phyloP scores from a whole-genome alignment of 2,888 invertebrate genomes.

The Caenorhabditis drosophilae region DNA sequence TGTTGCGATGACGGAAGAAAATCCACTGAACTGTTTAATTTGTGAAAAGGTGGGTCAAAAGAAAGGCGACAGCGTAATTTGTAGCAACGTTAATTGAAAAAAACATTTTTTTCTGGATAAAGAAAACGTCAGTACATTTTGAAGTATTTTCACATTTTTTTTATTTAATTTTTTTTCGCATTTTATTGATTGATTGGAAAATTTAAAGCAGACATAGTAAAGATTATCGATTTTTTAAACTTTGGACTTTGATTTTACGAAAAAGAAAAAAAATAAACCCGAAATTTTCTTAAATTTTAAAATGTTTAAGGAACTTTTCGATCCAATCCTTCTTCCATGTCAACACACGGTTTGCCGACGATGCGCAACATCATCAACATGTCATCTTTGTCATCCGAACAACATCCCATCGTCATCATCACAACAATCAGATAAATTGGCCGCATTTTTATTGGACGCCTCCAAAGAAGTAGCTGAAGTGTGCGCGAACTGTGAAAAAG shows the following conservation, averaged over 20 bases:
- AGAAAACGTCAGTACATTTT: too few relatives aligned
- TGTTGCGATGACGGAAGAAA: constrained; percentile 41
- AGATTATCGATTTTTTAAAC: too few relatives aligned
- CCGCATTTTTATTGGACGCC: constrained; percentile 78
- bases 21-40: constrained; percentile 44
- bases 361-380: constrained; percentile 42
- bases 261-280: too few relatives aligned
- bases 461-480: constrained; percentile 79
- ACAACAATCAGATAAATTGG: constrained; percentile 74
- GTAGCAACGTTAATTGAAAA: too few relatives aligned
- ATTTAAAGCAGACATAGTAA: too few relatives aligned
- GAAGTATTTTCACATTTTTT: too few relatives aligned
- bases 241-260: too few relatives aligned
- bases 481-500: constrained; percentile 80
- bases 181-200: too few relatives aligned
- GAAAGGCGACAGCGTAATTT: too few relatives aligned
- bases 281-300: too few relatives aligned
- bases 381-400: constrained; percentile 7
- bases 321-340: constrained; percentile 59
- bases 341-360: constrained; percentile 61
- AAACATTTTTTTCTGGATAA: too few relatives aligned
- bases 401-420: constrained; percentile 22
- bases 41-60: constrained; percentile 42
- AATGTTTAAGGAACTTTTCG: constrained; percentile 48
- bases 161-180: too few relatives aligned